Conservation (phyloP, 2,888 invertebrate genomes). For the Phortica okadai region DNA sequence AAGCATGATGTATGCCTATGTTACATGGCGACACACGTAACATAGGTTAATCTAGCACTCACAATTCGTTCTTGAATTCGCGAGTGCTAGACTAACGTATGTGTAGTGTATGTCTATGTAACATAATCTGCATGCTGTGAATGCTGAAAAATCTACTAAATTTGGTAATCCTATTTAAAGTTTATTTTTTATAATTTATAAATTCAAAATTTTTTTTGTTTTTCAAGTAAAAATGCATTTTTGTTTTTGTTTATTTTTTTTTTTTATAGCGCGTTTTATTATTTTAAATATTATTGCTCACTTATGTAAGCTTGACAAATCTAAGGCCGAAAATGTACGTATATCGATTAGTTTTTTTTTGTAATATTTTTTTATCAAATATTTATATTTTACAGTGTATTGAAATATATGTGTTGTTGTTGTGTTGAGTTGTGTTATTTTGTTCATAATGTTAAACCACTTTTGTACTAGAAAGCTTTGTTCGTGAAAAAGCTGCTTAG, state of each 20-base stretch:
- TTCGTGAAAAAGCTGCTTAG: conserved; percentile 57
- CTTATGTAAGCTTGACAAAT: conserved; percentile 61
- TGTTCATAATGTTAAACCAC: conserved; percentile 10
- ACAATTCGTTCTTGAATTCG: too few relatives aligned
- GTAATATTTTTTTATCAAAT: not conserved
- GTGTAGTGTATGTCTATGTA: too few relatives aligned
- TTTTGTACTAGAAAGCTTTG: conserved; percentile 66
- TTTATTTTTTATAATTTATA: not conserved
- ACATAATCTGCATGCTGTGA: too few relatives aligned
- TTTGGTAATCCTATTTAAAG: not conserved
- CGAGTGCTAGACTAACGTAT: too few relatives aligned
- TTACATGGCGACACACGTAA: too few relatives aligned
- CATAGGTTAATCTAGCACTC: too few relatives aligned
- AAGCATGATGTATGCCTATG: too few relatives aligned
- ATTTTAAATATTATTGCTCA: conserved; percentile 2
- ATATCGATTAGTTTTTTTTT: conserved; percentile 45
- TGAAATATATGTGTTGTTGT: conserved; percentile 18
- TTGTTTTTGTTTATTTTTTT: conserved; percentile 39
- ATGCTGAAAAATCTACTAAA: too few relatives aligned
- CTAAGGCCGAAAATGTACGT: conserved; percentile 67
- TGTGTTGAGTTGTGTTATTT: not conserved
- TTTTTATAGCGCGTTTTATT: conserved; percentile 23
- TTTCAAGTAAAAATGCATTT: conserved; percentile 19
- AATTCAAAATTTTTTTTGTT: not conserved
- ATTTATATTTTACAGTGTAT: conserved; percentile 34